phyloP scores from a whole-genome alignment of 2,888 invertebrate genomes.

The Argyresthia goedartella region DNA sequence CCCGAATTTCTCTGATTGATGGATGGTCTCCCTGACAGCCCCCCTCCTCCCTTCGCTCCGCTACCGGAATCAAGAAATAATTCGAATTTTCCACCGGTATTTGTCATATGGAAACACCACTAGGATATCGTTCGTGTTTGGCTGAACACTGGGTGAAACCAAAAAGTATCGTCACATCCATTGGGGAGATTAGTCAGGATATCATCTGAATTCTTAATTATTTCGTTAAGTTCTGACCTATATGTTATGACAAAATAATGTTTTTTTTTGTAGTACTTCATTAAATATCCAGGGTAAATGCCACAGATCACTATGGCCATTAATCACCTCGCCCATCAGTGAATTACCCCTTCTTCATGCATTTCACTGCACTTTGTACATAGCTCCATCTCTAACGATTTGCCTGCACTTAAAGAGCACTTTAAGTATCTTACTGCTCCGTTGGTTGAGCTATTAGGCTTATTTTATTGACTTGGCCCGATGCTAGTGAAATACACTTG shows the following conservation, averaged over 20 bases:
- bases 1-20: slow-evolving; percentile 8
- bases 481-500: neutral
- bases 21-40: slow-evolving; percentile 1
- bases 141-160: neutral
- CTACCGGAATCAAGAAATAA: neutral
- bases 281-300: too few species aligned
- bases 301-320: too few species aligned
- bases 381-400: neutral
- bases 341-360: neutral
- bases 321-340: neutral
- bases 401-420: slow-evolving; percentile 8
- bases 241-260: too few species aligned
- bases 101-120: slow-evolving; percentile 41
- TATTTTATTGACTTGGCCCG: slow-evolving; percentile 2
- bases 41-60: neutral
- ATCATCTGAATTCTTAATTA: too few species aligned
- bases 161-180: neutral
- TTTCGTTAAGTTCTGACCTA: too few species aligned
- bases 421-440: slow-evolving; percentile 6
- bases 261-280: too few species aligned
- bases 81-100: slow-evolving; percentile 31
- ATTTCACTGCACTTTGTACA: neutral
- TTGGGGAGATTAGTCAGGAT: neutral
- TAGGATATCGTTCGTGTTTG: slow-evolving; percentile 17
- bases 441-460: neutral